These are phyloP conservation scores for Tangachromis dhanisi DNA, from an alignment of 2,113 vertebrate species.

Conservation along the genomic window DNA sequence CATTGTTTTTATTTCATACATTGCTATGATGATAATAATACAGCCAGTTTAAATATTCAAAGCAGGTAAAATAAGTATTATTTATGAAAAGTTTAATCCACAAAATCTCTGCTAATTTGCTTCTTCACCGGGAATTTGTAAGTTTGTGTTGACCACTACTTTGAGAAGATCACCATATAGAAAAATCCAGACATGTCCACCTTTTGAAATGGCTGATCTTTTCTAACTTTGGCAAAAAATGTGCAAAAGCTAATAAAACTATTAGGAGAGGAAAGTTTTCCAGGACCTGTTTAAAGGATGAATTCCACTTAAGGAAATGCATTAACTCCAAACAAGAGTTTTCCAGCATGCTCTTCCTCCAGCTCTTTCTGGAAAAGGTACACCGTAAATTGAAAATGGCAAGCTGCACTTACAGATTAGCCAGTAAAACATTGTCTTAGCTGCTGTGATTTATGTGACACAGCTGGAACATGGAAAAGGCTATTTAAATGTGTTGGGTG, in stretches of 20 bases:
- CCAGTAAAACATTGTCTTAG: background rate
- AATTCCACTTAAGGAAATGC: background rate
- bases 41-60: background rate
- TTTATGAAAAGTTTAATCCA: background rate
- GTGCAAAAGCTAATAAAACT: background rate
- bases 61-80: background rate
- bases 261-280: background rate
- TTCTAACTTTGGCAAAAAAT: background rate
- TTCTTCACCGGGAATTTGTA: background rate
- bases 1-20: background rate
- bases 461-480: background rate
- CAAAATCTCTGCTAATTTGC: background rate
- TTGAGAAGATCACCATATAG: background rate
- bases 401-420: background rate
- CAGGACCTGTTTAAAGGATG: background rate
- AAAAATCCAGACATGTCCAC: background rate
- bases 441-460: background rate
- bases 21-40: background rate
- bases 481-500: conserved; percentile 5
- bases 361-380: background rate
- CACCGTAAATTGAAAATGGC: background rate
- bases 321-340: background rate
- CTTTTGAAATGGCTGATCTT: background rate
- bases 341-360: background rate
- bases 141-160: background rate